Base-by-base conservation (phyloP, 1,140 invertebrate species). In the Polypedilum vanderplanki region DNA sequence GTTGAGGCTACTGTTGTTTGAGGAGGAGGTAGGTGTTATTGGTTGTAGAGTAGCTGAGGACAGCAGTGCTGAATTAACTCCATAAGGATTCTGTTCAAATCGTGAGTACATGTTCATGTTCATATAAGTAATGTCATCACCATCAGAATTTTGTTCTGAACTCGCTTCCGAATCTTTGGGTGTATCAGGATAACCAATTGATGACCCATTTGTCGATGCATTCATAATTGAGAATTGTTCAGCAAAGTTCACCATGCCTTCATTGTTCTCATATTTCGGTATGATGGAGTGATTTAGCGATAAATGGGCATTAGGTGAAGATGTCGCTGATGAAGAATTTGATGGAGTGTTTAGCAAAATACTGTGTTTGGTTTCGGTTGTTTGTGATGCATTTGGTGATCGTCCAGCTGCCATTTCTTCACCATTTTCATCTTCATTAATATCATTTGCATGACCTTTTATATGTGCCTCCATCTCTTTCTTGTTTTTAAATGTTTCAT, bases 401-500 rank as follows among this genome's bases (percentile, higher is more conserved):
- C 75, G 79, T 77, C 75, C 79, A 77, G 76, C 79, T 78, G n/a
- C 80, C 79, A 12, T 81, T 78, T 0, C 81, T 77, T 70, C 83
- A 79, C 79, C 81, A 5, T 76, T 79, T 12, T 81, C 79, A 12
- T 79, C 79, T 41, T 82, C 80, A 8, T 85, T 84, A 2, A 85
- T 80, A 79, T 87, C 88, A 70, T 92, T 90, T 15, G 92, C 91
- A 79, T 95, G 93, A n/a, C 91, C 92, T 80, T 94, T 94, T 40
- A 95, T 94, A 80, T 96, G 94, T 4, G 90, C 85, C 80, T 95
- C 93, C 90, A 96, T 93, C 40, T 90, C 89, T 79, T 95, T 95
- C 81, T 95, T 94, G 3, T 91, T 94, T 75, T 90, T 93, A 80
- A 95, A 95, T 0, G 93, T 95, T 76, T 93, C 90, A 77, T 94